phyloP scores from a whole-genome alignment of 2,888 invertebrate species.

The Chirona hameri region DNA sequence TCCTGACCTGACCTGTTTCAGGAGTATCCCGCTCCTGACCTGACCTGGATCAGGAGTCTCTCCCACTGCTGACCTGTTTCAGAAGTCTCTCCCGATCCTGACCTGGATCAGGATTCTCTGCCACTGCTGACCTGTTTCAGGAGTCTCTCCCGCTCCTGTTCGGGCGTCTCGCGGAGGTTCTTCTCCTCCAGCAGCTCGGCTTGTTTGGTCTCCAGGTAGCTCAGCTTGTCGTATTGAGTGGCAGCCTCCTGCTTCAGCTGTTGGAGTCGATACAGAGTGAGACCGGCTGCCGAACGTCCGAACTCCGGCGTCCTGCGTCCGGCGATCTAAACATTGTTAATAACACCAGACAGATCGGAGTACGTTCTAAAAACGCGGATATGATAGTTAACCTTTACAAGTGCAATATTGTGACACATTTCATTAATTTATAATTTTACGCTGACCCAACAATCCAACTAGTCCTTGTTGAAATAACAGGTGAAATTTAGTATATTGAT shows the following conservation, averaged over 20 bases:
- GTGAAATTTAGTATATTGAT: too few species aligned
- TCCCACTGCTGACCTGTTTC: constrained; percentile 51
- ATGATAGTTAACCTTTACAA: too few species aligned
- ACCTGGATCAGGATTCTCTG: neutral
- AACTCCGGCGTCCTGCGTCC: too few species aligned
- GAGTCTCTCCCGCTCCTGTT: constrained; percentile 70
- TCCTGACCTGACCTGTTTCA: constrained; percentile 57
- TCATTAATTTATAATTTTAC: too few species aligned
- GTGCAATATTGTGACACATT: too few species aligned
- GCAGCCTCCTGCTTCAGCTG: constrained; percentile 59
- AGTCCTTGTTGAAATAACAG: too few species aligned
- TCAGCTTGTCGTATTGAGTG: constrained; percentile 57
- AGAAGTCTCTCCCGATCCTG: constrained; percentile 63
- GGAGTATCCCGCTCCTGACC: constrained; percentile 57
- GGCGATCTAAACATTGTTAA: too few species aligned
- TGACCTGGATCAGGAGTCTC: too few species aligned
- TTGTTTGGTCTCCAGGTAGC: constrained; percentile 59
- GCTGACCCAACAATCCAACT: too few species aligned
- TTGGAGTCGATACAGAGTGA: constrained; percentile 33
- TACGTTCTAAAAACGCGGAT: too few species aligned
- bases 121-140: constrained; percentile 54
- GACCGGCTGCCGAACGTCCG: too few species aligned
- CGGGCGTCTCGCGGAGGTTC: constrained; percentile 65
- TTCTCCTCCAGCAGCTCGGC: constrained; percentile 66
- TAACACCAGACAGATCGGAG: too few species aligned